These are phyloP conservation scores for Cynaeus angustus DNA, from an alignment of 2,888 invertebrate genomes.

Conservation along the genomic window DNA sequence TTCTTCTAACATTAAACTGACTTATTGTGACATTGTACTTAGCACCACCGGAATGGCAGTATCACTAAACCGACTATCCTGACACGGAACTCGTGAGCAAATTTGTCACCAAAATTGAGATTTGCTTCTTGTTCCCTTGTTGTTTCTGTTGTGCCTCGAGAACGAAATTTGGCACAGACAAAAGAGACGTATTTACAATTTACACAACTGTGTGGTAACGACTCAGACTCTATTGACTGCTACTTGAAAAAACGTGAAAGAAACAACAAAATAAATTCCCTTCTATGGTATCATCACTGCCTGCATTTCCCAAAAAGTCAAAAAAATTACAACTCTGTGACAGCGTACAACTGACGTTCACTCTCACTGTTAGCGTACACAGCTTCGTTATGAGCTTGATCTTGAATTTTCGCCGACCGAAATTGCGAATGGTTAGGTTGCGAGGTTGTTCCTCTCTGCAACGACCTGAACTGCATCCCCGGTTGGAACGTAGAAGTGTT, in stretches of 20 bases:
- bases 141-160: constrained; percentile 40
- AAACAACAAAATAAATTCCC: constrained; percentile 51
- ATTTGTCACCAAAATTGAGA: constrained; percentile 25
- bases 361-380: constrained; percentile 71
- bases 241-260: constrained; percentile 17
- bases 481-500: constrained; percentile 59
- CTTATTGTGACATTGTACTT: constrained; percentile 52
- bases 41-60: constrained; percentile 45
- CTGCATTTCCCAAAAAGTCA: constrained; percentile 70
- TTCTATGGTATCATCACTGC: constrained; percentile 63
- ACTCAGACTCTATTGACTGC: constrained; percentile 13
- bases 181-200: constrained; percentile 4
- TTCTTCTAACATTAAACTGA: constrained; percentile 46
- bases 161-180: constrained; percentile 46
- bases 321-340: constrained; percentile 79
- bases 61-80: constrained; percentile 46
- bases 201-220: constrained; percentile 27
- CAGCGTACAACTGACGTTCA: constrained; percentile 79
- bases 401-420: constrained; percentile 69
- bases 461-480: constrained; percentile 70
- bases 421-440: constrained; percentile 63
- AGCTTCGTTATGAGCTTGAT: constrained; percentile 67
- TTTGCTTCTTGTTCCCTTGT: constrained; percentile 47
- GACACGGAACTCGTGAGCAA: constrained; percentile 51
- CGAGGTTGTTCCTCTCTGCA: constrained; percentile 70